Percentiles rank a stretch among this genome's conserved stretches.
These are phyloP conservation scores for Gavia stellata DNA, from an alignment of 2,113 vertebrate genomes.

Conservation along the genomic window DNA sequence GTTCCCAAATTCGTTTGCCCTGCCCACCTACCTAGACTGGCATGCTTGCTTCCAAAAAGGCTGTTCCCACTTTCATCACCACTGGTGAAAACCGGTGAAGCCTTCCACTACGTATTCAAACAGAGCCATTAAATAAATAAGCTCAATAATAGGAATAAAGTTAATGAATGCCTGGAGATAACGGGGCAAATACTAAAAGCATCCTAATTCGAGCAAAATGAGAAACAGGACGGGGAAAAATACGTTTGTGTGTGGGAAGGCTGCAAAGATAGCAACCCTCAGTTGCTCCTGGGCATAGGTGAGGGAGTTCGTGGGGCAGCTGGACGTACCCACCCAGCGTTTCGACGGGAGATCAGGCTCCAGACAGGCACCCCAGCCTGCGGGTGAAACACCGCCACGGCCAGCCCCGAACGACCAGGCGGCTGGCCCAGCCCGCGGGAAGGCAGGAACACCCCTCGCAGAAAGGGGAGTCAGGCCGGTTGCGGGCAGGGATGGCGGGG, in stretches of 20 bases:
- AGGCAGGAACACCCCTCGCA: neutral
- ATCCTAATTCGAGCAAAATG: neutral
- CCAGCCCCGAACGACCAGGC: neutral
- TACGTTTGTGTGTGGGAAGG: accelerated
- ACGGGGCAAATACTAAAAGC: accelerated
- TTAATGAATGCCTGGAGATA: neutral
- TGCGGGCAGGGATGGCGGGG: neutral
- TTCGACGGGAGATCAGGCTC: accelerated
- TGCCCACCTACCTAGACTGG: neutral
- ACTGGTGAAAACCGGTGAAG: neutral
- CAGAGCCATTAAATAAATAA: neutral
- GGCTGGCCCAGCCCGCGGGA: neutral
- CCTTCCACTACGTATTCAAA: neutral
- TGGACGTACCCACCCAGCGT: accelerated
- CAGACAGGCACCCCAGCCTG: accelerated
- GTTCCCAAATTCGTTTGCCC: accelerated
- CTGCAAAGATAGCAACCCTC: neutral
- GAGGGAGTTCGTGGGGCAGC: accelerated
- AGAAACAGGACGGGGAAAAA: neutral
- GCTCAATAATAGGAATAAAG: neutral
- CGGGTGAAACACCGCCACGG: accelerated
- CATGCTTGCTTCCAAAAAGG: neutral
- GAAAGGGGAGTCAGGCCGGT: neutral
- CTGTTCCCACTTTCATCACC: neutral
- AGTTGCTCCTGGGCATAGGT: no score